Conservation (phyloP, 1,140 invertebrate species). For the Zaprionus nigranus region DNA sequence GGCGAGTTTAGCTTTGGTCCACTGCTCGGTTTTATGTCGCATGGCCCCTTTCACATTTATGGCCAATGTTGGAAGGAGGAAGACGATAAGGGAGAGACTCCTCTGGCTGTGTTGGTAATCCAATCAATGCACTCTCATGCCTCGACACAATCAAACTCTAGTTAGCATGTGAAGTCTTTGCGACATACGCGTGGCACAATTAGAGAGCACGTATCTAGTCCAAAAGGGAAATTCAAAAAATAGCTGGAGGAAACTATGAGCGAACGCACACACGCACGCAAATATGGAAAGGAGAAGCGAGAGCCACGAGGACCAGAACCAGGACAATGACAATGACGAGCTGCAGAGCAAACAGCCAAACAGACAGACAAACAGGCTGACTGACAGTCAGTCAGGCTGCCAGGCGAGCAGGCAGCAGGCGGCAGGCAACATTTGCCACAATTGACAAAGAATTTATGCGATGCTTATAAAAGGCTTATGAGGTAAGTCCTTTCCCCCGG, state of each 20-base stretch:
- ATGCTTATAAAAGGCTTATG: slow-evolving; percentile 76
- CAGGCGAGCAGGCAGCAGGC: slow-evolving; percentile 2
- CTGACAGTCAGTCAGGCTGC: slow-evolving; percentile 10
- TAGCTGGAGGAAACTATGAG: slow-evolving; percentile 31
- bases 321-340: slow-evolving; percentile 52
- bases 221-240: slow-evolving; percentile 40
- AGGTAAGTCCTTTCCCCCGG: slow-evolving; percentile 64
- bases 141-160: slow-evolving; percentile 72
- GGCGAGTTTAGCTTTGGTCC: slow-evolving; percentile 13
- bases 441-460: slow-evolving; percentile 80
- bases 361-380: slow-evolving; percentile 20
- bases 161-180: slow-evolving; percentile 64
- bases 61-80: slow-evolving; percentile 3
- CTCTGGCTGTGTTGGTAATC: slow-evolving; percentile 45
- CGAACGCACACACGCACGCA: slow-evolving; percentile 15
- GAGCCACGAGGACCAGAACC: slow-evolving; percentile 22
- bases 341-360: slow-evolving; percentile 14
- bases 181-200: slow-evolving; percentile 52
- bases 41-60: slow-evolving; percentile 26
- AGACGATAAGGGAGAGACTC: not conserved
- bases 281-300: not conserved
- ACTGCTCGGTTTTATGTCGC: slow-evolving; percentile 37
- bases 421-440: slow-evolving; percentile 66
- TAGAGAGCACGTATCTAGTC: slow-evolving; percentile 46
- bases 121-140: slow-evolving; percentile 70